Evolutionary conservation across 2,113 vertebrate genomes (phyloP), one percentile per base, ranked within the genome.

Genomic region (Panthera leo): DNA sequence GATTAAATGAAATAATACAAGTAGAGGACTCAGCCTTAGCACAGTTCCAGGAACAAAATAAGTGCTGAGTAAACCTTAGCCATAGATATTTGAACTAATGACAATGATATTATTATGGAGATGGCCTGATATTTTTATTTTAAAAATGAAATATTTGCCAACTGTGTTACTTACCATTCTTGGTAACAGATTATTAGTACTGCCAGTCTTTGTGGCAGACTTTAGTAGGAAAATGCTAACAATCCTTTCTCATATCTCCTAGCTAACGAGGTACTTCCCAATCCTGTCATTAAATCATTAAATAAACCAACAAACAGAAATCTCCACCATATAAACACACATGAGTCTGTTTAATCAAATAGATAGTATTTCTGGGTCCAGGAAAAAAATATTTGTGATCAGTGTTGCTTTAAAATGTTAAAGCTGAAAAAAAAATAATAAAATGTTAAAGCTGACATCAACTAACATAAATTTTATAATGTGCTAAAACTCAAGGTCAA

Each of bases 401-500:
- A 51, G 5, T 68, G 61, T 94, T 97, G 29, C 82, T 73, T 94
- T 90, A 58, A 63, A 83, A 70, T 80, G 39, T 94, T 83, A 93
- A 91, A 63, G 79, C 55, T 75, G 48, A 61, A 45, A 45, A 45
- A 45, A 45, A 45, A 45, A 45, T 45, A 45, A 45, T 90, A 58
- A 63, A 83, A 70, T 80, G 39, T 94, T 83, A 94, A 91, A 63
- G 79, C 55, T 75, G 48, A 53, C 82, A 7, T 94, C 89, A 83
- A 19, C 84, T 85, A 78, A 76, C 61, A 63, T 31, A 71, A 23
- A 55, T 89, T 88, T 76, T 93, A n/a, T 82, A 86, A 85, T 79
- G 70, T 94, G 53, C 83, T 83, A 55, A 88, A 95, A n/a, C 58
- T 80, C 91, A 95, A 93, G 95, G 96, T 96, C 91, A 95, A 36